Evolutionary conservation across 2,888 invertebrate genomes (phyloP), one percentile per base, ranked within the genome.

Genomic region (Germaria angustata): DNA sequence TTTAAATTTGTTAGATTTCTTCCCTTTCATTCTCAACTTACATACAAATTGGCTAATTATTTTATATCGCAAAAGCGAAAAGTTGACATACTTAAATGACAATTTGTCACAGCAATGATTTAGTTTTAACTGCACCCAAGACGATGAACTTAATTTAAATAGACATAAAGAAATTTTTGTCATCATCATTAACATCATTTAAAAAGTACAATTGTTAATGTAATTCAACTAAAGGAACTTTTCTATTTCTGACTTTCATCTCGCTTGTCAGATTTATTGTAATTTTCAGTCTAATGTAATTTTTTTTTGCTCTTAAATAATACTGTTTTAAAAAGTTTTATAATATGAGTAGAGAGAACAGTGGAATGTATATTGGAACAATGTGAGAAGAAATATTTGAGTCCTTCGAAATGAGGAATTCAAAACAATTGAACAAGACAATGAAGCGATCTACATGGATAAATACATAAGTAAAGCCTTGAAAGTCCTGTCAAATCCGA

Each of bases 181-280:
- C 57, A 72, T 73, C 53, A 41, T 51, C 41, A 41, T 63, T 41
- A 73, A 32, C 22, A 32, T 51, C 61, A 55, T 17, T 51, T 24
- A 53, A 53, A 41, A n/a, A n/a, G 8, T 44, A 69, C n/a, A 69
- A 69, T 69, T 59, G 59, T 68, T 68, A 73, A 73, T 68, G 53
- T 53, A 73, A 80, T 80, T 73, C 68, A 2, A 68, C 79, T 61
- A 72, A 66, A 73, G 51, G 66, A 73, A 51, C 32, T 73, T 68
- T 71, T 68, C 61, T 57, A 55, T n/a, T 11, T 9, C 20, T n/a
- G 36, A 36, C 41, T 36, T 7, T 39, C 3, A 41, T 68, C 53
- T 51, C 28, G 39, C 39, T 44, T 63, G 7, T 34, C 57, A 57
- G 22, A 46, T 75, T 66, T 66, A n/a, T 76, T n/a, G 46, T 39